A percentile compares a stretch with the other conserved stretches of the same genome.
These are phyloP conservation scores for Galeopterus variegatus DNA, from an alignment of 2,113 vertebrate species.

Conservation along the genomic window DNA sequence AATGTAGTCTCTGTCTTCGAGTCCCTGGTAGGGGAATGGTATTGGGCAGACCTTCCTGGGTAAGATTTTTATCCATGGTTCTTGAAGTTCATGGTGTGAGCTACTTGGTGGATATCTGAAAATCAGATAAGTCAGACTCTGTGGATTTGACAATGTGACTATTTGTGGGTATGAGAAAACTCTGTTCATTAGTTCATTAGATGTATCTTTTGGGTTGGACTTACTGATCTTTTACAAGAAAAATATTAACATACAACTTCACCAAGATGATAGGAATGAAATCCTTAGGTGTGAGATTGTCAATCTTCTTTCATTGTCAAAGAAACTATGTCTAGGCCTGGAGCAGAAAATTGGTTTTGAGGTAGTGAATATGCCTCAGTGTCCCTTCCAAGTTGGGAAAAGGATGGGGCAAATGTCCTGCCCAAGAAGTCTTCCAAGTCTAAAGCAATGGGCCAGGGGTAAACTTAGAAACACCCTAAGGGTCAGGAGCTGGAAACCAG, in stretches of 20 bases:
- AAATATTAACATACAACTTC: slow-evolving; percentile 18
- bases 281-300: not conserved
- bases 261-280: not conserved
- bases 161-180: not conserved
- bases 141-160: not conserved
- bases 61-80: slow-evolving; percentile 13
- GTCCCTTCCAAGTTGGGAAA: not conserved
- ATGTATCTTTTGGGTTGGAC: slow-evolving; percentile 14
- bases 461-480: not conserved
- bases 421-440: not conserved
- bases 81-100: not conserved
- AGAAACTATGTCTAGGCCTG: not conserved
- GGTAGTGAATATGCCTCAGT: not conserved
- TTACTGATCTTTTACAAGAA: slow-evolving; percentile 32
- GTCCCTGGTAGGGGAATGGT: not conserved
- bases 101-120: slow-evolving; percentile 1
- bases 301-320: not conserved
- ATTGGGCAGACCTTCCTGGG: not conserved
- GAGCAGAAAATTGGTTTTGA: not conserved
- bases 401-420: not conserved
- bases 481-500: not conserved
- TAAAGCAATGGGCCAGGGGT: not conserved
- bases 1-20: slow-evolving; percentile 1
- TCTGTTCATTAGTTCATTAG: not conserved
- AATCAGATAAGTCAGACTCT: not conserved